A percentile compares a stretch with the other conserved stretches of the same genome.
These are phyloP conservation scores for Pimpla rufipes DNA, from an alignment of 2,888 invertebrate species.

Conservation along the genomic window DNA sequence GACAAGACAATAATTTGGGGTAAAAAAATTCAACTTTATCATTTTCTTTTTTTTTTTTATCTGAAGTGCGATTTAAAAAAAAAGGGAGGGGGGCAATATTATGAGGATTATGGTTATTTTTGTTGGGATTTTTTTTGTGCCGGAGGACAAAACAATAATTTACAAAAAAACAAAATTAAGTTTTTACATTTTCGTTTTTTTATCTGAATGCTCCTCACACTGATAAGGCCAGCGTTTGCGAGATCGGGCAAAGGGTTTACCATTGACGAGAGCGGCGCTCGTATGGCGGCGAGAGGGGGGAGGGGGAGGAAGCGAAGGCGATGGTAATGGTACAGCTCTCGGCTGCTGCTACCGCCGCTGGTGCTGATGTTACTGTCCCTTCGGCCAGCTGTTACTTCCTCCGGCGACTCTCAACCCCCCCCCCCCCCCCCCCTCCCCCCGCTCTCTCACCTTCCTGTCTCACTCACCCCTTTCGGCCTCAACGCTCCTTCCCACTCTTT, in stretches of 20 bases:
- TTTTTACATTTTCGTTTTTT: constrained; percentile 3
- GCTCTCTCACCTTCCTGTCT: constrained; percentile 27
- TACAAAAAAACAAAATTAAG: no score
- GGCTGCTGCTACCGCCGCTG: constrained; percentile 71
- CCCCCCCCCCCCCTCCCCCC: constrained; percentile 34
- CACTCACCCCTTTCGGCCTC: constrained; percentile 29
- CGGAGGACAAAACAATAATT: no score
- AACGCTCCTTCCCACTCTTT: constrained; percentile 27
- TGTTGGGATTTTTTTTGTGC: no score
- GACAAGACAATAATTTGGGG: no score
- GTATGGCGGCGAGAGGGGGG: constrained; percentile 11
- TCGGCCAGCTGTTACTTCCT: constrained; percentile 79
- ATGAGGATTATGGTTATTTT: no score
- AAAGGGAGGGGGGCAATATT: no score
- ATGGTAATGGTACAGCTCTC: constrained; percentile 76
- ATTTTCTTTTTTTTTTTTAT: no score
- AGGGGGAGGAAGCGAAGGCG: constrained; percentile 62
- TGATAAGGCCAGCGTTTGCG: constrained; percentile 15
- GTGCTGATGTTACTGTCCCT: constrained; percentile 77
- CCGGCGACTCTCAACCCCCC: constrained; percentile 73
- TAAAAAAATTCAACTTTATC: no score
- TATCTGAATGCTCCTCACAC: background rate
- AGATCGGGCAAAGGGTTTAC: constrained; percentile 16
- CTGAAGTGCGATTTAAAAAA: no score
- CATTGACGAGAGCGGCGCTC: constrained; percentile 30